A percentile compares a stretch with the other conserved stretches of the same genome.
phyloP scores from a whole-genome alignment of 1,140 invertebrate genomes.

The Achroia grisella region DNA sequence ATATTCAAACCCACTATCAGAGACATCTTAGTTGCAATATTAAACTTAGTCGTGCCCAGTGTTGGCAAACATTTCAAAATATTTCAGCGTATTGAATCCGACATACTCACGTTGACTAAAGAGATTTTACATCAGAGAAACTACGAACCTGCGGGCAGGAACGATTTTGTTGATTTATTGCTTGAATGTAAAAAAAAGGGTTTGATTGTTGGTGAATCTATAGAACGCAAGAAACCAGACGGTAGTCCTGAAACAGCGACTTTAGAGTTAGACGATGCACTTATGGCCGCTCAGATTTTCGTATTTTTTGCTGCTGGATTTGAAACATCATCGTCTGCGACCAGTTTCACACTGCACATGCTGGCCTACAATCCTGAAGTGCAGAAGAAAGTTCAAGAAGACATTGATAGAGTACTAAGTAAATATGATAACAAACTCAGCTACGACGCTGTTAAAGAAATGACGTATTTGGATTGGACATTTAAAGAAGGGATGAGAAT shows the following conservation, averaged over 20 bases:
- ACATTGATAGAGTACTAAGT: slow-evolving; percentile 56
- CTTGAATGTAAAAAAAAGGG: slow-evolving; percentile 54
- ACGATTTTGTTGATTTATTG: slow-evolving; percentile 72
- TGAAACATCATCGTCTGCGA: slow-evolving; percentile 63
- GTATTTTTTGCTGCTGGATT: slow-evolving; percentile 73
- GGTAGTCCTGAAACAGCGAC: slow-evolving; percentile 7
- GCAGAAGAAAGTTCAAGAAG: slow-evolving; percentile 59
- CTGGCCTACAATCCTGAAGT: slow-evolving; percentile 59
- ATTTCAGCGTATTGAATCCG: slow-evolving; percentile 31
- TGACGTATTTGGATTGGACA: slow-evolving; percentile 67
- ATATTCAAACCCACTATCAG: neutral
- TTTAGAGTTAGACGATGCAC: slow-evolving; percentile 18
- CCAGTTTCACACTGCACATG: slow-evolving; percentile 63
- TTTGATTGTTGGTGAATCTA: slow-evolving; percentile 6
- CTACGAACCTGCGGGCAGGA: slow-evolving; percentile 33
- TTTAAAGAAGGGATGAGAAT: slow-evolving; percentile 42
- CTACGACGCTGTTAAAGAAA: slow-evolving; percentile 74
- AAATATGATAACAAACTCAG: slow-evolving; percentile 64
- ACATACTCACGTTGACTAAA: slow-evolving; percentile 10
- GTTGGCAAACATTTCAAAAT: slow-evolving; percentile 1
- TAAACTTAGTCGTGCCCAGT: slow-evolving; percentile 2
- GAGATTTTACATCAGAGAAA: slow-evolving; percentile 53
- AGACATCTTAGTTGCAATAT: slow-evolving; percentile 2
- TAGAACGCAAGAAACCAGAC: slow-evolving; percentile 35
- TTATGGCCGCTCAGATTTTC: slow-evolving; percentile 62